Conservation (phyloP, 2,113 vertebrate species). For the Rhinogobius similis region DNA sequence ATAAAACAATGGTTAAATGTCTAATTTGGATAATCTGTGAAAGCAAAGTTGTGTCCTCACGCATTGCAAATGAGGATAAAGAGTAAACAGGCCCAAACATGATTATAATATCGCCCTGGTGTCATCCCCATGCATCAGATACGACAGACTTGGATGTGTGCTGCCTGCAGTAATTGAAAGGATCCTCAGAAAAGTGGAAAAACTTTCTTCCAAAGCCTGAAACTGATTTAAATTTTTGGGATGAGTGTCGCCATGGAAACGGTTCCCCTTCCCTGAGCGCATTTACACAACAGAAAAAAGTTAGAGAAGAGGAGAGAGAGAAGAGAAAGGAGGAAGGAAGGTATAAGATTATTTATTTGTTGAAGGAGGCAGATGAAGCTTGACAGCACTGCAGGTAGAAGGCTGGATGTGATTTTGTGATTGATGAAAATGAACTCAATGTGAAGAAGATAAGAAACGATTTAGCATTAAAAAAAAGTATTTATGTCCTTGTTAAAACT, state of each 20-base stretch:
- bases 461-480: too few relatives aligned
- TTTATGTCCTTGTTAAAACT: not conserved
- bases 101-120: not conserved
- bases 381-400: constrained; percentile 12
- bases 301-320: not conserved
- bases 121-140: not conserved
- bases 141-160: not conserved
- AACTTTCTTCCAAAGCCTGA: constrained; percentile 7
- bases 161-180: constrained; percentile 3
- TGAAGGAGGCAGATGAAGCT: constrained; percentile 50
- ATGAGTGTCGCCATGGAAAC: not conserved
- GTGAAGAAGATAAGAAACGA: not conserved
- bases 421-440: not conserved
- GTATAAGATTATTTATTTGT: constrained; percentile 21
- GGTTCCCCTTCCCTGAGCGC: constrained; percentile 13
- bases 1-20: not conserved
- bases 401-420: not conserved
- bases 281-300: not conserved
- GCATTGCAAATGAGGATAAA: not conserved
- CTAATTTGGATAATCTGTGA: too few relatives aligned
- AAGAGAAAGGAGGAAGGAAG: constrained; percentile 18
- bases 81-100: not conserved
- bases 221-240: constrained; percentile 8
- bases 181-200: constrained; percentile 3
- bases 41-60: not conserved